Base-by-base conservation (phyloP, 2,113 vertebrate species). In the Seriola aureovittata region DNA sequence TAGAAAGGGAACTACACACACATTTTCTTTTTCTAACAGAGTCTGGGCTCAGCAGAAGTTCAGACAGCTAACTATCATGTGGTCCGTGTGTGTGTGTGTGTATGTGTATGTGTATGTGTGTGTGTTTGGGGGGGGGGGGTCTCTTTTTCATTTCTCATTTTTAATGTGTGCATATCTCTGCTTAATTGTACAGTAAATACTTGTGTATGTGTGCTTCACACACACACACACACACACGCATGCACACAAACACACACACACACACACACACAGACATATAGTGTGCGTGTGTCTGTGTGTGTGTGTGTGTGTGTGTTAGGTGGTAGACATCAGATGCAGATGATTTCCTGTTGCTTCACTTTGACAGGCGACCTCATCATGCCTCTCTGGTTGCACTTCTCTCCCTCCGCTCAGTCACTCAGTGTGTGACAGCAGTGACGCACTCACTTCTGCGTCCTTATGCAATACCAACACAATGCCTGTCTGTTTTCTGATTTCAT, bases 41-140 rank as follows among this genome's bases (percentile, higher is more conserved):
- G 87, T 85, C 88, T 90, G 83, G 89, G 80, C 92, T 95, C 92
- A 95, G 92, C 90, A 95, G 74, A 85, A 92, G 86, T 90, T 93
- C 94, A 95, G 94, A 95, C 92, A 95, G 88, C 90, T 75, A 80
- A 93, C 84, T 80, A 94, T 96, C 95, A 96, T 93, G 94, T 95
- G 96, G 83, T 90, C 90, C 87, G 65, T 81, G 75, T 87, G 81
- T 88, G 72, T 82, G 34, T 76, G 66, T 40, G 59, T 58, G 21
- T 42, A 21, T 52, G 23, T 13, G 34, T 40, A 60, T 66, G 42
- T 63, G 17, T 63, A 34, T 57, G 25, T 40, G 58, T 36, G 40
- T 17, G 38, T 48, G 42, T 69, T 40, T 38, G 67, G 11, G 46
- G 29, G 16, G 16, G 2, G 16, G 2, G 46, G 13, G 46, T 12